Conservation (phyloP, 2,888 invertebrate genomes). For the Drosophila melanocephala region DNA sequence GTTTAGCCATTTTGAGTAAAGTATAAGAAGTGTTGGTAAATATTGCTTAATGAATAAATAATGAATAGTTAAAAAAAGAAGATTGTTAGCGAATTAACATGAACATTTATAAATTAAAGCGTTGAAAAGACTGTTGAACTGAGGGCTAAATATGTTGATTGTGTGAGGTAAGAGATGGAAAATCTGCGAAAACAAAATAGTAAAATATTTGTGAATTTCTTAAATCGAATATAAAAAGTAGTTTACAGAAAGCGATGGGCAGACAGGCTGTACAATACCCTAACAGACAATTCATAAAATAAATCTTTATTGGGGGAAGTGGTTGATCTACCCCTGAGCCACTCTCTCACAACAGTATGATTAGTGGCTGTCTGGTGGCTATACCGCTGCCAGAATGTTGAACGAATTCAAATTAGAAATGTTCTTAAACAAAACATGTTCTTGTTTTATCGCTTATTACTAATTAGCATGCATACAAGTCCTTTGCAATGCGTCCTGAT, state of each 20-base stretch:
- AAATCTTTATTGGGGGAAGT: no score
- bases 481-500: slow-evolving; percentile 91
- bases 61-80: not conserved
- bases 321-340: no score
- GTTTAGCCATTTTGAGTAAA: not conserved
- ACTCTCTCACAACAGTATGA: no score
- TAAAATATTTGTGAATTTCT: not conserved
- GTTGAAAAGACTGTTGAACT: not conserved
- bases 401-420: no score
- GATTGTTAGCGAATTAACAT: not conserved
- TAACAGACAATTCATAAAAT: not conserved
- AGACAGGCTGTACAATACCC: not conserved
- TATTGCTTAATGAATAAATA: not conserved
- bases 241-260: not conserved
- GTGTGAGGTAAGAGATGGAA: not conserved
- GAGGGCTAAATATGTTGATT: not conserved
- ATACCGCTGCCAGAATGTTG: not conserved
- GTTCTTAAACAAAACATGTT: no score
- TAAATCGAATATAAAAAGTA: not conserved
- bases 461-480: slow-evolving; percentile 96
- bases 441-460: not conserved
- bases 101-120: not conserved
- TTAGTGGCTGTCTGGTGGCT: no score
- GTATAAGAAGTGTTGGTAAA: not conserved
- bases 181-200: not conserved